Percentiles rank a stretch among this genome's conserved stretches.
These are phyloP conservation scores for Creontiades dilutus DNA, from an alignment of 2,888 invertebrate species.

Conservation along the genomic window DNA sequence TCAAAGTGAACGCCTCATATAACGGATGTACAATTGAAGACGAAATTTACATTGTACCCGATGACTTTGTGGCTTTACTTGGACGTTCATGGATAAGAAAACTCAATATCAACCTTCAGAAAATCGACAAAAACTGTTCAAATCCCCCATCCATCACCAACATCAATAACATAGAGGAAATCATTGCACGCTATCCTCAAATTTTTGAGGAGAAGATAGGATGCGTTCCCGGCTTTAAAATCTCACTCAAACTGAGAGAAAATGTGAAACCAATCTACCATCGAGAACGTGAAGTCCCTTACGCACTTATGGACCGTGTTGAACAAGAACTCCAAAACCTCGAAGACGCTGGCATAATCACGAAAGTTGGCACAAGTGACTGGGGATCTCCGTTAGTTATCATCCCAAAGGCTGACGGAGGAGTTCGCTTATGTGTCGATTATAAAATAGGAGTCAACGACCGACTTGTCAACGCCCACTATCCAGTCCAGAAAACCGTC, in stretches of 20 bases:
- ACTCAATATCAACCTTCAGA: neutral
- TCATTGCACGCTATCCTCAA: too few relatives aligned
- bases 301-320: neutral
- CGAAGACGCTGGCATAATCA: neutral
- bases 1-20: neutral
- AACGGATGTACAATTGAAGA: neutral
- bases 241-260: too few relatives aligned
- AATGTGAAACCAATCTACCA: too few relatives aligned
- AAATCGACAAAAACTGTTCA: neutral
- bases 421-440: neutral
- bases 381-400: neutral
- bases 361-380: neutral
- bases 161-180: neutral
- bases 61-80: neutral
- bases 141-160: neutral
- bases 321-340: neutral
- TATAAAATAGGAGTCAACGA: neutral
- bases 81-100: neutral
- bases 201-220: too few relatives aligned
- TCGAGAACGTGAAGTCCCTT: too few relatives aligned
- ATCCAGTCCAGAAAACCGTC: neutral
- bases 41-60: slow-evolving; percentile 6
- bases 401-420: neutral
- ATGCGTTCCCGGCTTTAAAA: too few relatives aligned
- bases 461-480: neutral